phyloP scores from a whole-genome alignment of 2,113 vertebrate genomes.

The Heterochromis multidens region DNA sequence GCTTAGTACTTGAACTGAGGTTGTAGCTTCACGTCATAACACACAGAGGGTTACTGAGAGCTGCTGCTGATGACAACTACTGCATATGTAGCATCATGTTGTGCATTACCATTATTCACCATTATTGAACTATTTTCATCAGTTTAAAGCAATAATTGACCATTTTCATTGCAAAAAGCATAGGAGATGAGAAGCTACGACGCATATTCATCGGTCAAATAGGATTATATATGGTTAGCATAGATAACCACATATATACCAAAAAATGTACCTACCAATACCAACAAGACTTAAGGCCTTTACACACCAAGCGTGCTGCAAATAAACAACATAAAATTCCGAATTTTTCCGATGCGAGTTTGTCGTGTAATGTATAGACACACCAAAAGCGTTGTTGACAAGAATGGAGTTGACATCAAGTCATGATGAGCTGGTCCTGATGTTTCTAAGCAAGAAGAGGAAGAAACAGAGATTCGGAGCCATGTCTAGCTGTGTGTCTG shows the following conservation, averaged over 20 bases:
- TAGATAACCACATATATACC: no score
- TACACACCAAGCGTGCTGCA: rapidly evolving
- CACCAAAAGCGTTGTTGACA: no score
- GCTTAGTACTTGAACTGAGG: conserved; percentile 1
- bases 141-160: no score
- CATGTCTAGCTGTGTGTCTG: no score
- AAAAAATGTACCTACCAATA: background rate
- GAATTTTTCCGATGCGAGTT: no score
- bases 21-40: background rate
- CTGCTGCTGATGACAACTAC: background rate
- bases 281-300: background rate
- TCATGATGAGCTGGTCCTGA: no score
- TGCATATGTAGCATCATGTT: background rate
- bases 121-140: background rate
- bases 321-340: no score
- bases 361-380: no score
- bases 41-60: background rate
- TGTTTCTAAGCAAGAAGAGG: no score
- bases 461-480: no score
- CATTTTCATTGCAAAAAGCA: background rate
- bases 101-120: background rate
- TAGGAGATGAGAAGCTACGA: background rate
- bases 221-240: background rate
- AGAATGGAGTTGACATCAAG: no score
- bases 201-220: background rate